A percentile compares a stretch with the other conserved stretches of the same genome.
Evolutionary conservation across 2,888 invertebrate genomes (phyloP).

Genomic region (Drosophila cyrtoloma): DNA sequence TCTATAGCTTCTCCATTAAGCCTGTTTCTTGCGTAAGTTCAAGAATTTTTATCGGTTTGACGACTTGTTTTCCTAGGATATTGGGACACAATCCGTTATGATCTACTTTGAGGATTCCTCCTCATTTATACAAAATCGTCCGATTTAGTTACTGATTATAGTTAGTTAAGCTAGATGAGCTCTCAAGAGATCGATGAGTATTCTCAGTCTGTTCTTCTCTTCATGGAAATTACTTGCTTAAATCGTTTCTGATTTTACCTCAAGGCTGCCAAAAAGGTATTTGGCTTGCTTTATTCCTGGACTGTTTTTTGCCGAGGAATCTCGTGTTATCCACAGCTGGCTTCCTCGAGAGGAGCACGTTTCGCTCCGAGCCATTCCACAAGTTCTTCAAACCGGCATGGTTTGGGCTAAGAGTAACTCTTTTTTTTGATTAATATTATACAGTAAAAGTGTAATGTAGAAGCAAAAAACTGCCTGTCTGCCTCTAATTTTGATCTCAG

Average conservation of each 20-base stretch:
- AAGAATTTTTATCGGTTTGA: neutral
- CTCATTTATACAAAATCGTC: neutral
- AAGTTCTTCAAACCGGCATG: neutral
- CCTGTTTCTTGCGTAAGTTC: neutral
- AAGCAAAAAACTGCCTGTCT: neutral
- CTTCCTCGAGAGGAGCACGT: neutral
- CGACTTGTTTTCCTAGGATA: neutral
- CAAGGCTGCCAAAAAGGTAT: neutral
- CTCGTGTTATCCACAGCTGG: neutral
- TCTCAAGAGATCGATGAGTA: neutral
- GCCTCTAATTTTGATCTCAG: neutral
- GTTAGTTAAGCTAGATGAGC: neutral
- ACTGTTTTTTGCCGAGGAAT: neutral
- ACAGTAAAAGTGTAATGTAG: neutral
- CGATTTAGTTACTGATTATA: neutral
- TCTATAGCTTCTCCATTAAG: neutral
- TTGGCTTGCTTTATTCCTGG: neutral
- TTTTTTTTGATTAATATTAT: neutral
- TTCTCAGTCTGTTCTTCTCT: neutral
- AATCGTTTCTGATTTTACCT: neutral
- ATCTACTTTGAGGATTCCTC: neutral
- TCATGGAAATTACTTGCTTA: neutral
- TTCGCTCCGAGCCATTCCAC: neutral
- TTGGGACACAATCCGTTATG: neutral
- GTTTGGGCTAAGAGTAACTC: neutral